Evolutionary conservation across 2,888 invertebrate species (phyloP).

Genomic region (Teleogryllus oceanicus): DNA sequence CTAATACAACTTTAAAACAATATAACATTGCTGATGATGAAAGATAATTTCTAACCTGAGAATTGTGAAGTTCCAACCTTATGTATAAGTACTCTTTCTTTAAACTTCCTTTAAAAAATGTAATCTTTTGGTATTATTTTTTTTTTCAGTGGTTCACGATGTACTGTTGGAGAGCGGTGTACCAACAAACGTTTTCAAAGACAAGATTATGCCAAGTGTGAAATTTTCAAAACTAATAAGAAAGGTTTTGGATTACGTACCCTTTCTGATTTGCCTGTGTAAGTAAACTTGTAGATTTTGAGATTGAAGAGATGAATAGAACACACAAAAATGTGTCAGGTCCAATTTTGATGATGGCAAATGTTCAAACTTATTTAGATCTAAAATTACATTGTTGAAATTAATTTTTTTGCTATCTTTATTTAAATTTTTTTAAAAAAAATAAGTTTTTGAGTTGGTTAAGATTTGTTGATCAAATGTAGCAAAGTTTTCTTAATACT

Average conservation of each 20-base stretch:
- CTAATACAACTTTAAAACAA: too few species aligned
- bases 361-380: slow-evolving; percentile 35
- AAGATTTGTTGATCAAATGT: too few species aligned
- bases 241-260: slow-evolving; percentile 94
- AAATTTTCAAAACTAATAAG: slow-evolving; percentile 85
- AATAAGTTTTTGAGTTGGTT: too few species aligned
- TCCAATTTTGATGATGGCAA: neutral
- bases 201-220: slow-evolving; percentile 76
- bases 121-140: neutral
- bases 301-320: neutral
- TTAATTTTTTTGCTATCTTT: too few species aligned
- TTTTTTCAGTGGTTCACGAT: slow-evolving; percentile 73
- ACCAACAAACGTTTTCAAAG: slow-evolving; percentile 93
- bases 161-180: slow-evolving; percentile 85
- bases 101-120: neutral
- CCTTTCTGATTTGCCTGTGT: slow-evolving; percentile 67
- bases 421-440: too few species aligned
- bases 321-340: neutral
- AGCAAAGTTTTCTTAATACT: too few species aligned
- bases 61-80: too few species aligned
- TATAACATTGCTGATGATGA: too few species aligned
- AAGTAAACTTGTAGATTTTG: slow-evolving; percentile 45
- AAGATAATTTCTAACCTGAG: too few species aligned
- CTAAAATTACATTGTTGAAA: too few species aligned
- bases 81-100: too few species aligned